Conservation (phyloP, 2,888 invertebrate species). For the Acanthosepion lycidas region DNA sequence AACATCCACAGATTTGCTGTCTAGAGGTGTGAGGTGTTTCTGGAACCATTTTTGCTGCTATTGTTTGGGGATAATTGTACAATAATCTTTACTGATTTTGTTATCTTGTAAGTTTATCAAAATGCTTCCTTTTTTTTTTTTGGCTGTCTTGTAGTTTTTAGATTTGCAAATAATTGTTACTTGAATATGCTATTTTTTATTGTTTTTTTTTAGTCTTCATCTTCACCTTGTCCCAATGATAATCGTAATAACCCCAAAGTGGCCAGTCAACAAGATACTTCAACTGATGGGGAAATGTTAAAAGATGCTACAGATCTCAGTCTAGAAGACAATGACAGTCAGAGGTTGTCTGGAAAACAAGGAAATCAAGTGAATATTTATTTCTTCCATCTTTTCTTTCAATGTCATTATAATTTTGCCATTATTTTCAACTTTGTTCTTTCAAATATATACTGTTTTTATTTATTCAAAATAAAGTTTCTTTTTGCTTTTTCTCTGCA, state of each 20-base stretch:
- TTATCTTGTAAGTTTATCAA: too few species aligned
- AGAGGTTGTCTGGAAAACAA: background rate
- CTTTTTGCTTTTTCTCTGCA: too few species aligned
- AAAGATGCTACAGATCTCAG: slow-evolving; percentile 20
- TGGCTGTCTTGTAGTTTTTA: too few species aligned
- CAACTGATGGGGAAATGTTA: background rate
- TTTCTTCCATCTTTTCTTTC: background rate
- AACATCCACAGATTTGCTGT: too few species aligned
- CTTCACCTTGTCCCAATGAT: slow-evolving; percentile 21
- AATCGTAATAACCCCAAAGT: background rate
- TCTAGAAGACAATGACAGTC: background rate
- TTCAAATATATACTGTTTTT: too few species aligned
- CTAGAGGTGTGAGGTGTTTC: too few species aligned
- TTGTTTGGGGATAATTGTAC: too few species aligned
- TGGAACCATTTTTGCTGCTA: too few species aligned
- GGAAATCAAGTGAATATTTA: background rate
- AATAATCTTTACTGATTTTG: too few species aligned
- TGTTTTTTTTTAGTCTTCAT: background rate
- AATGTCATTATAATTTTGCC: background rate
- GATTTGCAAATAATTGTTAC: background rate
- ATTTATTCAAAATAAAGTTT: too few species aligned
- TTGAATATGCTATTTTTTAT: background rate
- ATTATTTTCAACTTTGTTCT: background rate
- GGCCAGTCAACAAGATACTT: background rate
- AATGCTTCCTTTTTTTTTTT: too few species aligned